These are phyloP conservation scores for Neostethus bicornis DNA, from an alignment of 2,797 vertebrate genomes.

Conservation along the genomic window DNA sequence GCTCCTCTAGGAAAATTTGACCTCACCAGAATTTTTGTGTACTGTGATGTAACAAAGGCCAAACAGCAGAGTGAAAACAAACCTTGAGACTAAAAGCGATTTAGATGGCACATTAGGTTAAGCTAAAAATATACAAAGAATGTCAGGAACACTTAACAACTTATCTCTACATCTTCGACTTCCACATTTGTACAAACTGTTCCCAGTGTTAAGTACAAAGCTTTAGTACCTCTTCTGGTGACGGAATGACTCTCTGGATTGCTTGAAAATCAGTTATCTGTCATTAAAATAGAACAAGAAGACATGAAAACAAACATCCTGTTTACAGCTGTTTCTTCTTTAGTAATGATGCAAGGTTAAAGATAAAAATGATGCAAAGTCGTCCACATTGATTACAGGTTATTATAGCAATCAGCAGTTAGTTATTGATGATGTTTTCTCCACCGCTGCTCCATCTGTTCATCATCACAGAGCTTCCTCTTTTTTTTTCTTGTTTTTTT, in stretches of 20 bases:
- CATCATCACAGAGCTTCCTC: background rate
- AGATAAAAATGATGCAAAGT: background rate
- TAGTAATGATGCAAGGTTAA: background rate
- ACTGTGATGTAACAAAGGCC: too few relatives aligned
- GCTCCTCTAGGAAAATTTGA: too few relatives aligned
- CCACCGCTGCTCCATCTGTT: background rate
- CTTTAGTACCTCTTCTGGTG: background rate
- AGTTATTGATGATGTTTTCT: background rate
- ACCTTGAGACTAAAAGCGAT: too few relatives aligned
- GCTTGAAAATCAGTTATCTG: background rate
- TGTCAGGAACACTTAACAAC: background rate
- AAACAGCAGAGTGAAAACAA: too few relatives aligned
- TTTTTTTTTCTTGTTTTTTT: background rate
- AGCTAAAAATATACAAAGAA: too few relatives aligned
- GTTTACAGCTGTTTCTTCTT: background rate
- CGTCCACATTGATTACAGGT: constrained; percentile 5
- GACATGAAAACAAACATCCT: background rate
- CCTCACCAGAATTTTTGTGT: too few relatives aligned
- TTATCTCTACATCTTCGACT: background rate
- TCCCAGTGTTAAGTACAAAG: background rate
- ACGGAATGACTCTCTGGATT: background rate
- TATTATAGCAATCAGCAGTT: background rate
- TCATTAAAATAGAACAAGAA: background rate
- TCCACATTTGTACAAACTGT: background rate
- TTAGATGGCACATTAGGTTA: too few relatives aligned